These are phyloP conservation scores for Ceramica pisi DNA, from an alignment of 2,888 invertebrate genomes.

Conservation along the genomic window DNA sequence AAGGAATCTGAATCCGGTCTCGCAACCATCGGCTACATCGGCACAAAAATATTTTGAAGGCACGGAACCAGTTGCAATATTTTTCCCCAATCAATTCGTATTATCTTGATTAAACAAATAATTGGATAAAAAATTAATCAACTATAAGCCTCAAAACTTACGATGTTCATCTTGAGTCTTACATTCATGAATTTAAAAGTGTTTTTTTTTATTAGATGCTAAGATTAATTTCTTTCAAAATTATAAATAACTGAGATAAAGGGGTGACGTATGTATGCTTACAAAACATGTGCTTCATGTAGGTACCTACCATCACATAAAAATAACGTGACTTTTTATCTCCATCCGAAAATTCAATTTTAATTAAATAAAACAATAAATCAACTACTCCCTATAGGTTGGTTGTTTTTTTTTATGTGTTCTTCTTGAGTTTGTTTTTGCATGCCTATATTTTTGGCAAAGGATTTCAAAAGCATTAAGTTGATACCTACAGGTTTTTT, in stretches of 20 bases:
- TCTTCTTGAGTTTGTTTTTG: no score
- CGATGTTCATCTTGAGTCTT: neutral
- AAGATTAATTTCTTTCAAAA: neutral
- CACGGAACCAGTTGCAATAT: neutral
- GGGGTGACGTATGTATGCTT: neutral
- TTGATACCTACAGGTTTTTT: no score
- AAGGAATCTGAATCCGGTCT: no score
- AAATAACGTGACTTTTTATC: neutral
- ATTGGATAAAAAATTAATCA: neutral
- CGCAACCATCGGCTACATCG: no score
- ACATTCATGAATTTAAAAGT: neutral
- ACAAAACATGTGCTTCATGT: neutral
- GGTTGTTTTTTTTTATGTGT: no score
- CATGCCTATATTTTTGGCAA: no score
- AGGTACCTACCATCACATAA: no score
- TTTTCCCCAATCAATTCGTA: neutral
- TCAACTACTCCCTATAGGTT: no score
- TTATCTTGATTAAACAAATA: neutral
- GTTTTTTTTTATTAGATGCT: neutral
- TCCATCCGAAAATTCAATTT: neutral
- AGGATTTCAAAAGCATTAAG: no score
- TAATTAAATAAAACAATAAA: no score
- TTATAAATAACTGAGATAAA: neutral
- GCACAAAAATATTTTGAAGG: no score
- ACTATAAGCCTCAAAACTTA: neutral